Conservation (phyloP, 2,797 vertebrate species). For the Coregonus ussuriensis region DNA sequence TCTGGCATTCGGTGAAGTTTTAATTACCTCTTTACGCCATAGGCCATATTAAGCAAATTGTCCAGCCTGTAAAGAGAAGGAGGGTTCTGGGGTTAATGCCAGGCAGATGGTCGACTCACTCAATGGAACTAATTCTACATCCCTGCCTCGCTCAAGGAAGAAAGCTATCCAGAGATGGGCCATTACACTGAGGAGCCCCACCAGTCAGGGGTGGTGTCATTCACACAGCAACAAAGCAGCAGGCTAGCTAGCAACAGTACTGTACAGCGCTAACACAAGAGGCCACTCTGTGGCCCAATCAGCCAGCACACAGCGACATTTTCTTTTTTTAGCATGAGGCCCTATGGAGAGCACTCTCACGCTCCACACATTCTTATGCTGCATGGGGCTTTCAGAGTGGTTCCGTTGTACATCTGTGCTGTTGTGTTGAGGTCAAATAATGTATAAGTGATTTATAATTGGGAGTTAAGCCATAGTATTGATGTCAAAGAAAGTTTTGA, state of each 20-base stretch:
- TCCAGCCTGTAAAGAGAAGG: slow-evolving; percentile 99
- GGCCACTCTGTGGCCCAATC: slow-evolving; percentile 28
- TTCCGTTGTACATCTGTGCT: slow-evolving; percentile 3
- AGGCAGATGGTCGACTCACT: slow-evolving; percentile 99
- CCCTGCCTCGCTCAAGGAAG: slow-evolving; percentile 79
- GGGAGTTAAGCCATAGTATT: neutral
- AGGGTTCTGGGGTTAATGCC: slow-evolving; percentile 99
- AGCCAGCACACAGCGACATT: slow-evolving; percentile 26
- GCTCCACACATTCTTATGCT: neutral
- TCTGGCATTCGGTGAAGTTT: slow-evolving; percentile 99
- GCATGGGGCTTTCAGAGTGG: neutral
- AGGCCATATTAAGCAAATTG: slow-evolving; percentile 99
- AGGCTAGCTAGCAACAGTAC: slow-evolving; percentile 36
- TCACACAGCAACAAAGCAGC: slow-evolving; percentile 63
- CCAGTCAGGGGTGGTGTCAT: slow-evolving; percentile 63
- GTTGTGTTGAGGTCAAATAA: neutral
- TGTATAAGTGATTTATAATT: neutral
- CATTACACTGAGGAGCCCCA: slow-evolving; percentile 80
- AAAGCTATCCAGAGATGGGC: slow-evolving; percentile 76
- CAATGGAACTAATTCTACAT: slow-evolving; percentile 99
- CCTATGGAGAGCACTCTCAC: neutral
- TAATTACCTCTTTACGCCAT: slow-evolving; percentile 99
- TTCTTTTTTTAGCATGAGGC: slow-evolving; percentile 32
- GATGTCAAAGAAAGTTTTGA: no score
- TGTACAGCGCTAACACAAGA: slow-evolving; percentile 21